Conservation (phyloP, 1,140 invertebrate genomes). For the Acromyrmex charruanus region DNA sequence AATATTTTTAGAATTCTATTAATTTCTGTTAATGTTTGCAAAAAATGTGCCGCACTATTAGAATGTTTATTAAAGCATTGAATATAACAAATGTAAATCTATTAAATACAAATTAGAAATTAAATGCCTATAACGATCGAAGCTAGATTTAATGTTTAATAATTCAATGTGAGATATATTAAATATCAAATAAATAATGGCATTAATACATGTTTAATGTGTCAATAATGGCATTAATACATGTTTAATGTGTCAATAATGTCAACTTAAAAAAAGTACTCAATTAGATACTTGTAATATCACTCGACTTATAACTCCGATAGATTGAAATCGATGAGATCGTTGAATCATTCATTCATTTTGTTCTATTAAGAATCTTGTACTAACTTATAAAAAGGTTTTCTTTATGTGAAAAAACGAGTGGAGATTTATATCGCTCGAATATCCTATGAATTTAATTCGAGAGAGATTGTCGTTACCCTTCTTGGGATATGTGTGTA, state of each 20-base stretch:
- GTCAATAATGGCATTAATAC: background rate
- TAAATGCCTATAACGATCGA: too few relatives aligned
- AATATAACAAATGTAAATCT: background rate
- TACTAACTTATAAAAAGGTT: background rate
- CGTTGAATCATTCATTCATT: conserved; percentile 35
- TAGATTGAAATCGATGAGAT: conserved; percentile 30
- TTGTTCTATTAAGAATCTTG: background rate
- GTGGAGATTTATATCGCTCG: background rate
- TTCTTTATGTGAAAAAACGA: background rate
- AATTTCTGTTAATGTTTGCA: background rate
- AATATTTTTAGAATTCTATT: background rate
- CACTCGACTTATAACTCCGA: background rate
- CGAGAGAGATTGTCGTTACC: background rate
- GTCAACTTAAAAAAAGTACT: background rate
- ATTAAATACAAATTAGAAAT: too few relatives aligned
- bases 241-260: background rate
- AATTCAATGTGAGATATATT: too few relatives aligned
- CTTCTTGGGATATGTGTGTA: background rate
- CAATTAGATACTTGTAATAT: background rate
- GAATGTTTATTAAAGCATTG: background rate
- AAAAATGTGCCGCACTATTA: background rate
- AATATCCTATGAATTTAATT: conserved; percentile 5
- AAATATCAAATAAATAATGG: too few relatives aligned
- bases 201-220: background rate
- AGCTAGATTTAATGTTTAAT: too few relatives aligned